phyloP scores from a whole-genome alignment of 2,113 vertebrate species.

The Serinus canaria region DNA sequence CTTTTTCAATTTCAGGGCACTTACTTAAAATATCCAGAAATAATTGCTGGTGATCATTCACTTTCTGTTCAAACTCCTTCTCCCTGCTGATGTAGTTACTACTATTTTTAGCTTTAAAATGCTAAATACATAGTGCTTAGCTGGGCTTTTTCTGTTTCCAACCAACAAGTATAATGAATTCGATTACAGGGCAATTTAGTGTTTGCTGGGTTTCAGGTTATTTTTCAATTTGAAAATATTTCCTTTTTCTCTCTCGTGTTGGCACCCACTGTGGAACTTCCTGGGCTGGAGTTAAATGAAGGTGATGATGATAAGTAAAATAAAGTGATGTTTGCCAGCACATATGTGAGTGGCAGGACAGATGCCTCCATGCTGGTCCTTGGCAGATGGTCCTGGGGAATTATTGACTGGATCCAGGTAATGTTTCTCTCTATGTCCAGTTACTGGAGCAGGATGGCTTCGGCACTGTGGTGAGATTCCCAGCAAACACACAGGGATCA shows the following conservation, averaged over 20 bases:
- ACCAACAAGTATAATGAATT: constrained; percentile 16
- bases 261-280: not conserved
- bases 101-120: constrained; percentile 48
- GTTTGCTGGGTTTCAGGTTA: not conserved
- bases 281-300: not conserved
- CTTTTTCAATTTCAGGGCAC: not conserved
- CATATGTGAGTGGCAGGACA: not conserved
- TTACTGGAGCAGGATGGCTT: not conserved
- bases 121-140: constrained; percentile 30
- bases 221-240: constrained; percentile 8
- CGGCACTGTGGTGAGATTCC: not conserved
- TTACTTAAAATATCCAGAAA: not conserved
- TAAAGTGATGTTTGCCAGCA: not conserved
- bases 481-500: rapidly evolving
- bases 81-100: not conserved
- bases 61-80: not conserved
- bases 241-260: not conserved
- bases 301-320: not conserved
- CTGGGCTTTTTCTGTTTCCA: constrained; percentile 2
- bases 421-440: not conserved
- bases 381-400: not conserved
- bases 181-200: constrained; percentile 1
- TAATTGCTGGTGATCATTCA: constrained; percentile 9
- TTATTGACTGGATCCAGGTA: not conserved
- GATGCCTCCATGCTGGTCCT: not conserved